Evolutionary conservation across 1,140 invertebrate species (phyloP), one percentile per base, ranked within the genome.

Genomic region (Papilio xuthus): DNA sequence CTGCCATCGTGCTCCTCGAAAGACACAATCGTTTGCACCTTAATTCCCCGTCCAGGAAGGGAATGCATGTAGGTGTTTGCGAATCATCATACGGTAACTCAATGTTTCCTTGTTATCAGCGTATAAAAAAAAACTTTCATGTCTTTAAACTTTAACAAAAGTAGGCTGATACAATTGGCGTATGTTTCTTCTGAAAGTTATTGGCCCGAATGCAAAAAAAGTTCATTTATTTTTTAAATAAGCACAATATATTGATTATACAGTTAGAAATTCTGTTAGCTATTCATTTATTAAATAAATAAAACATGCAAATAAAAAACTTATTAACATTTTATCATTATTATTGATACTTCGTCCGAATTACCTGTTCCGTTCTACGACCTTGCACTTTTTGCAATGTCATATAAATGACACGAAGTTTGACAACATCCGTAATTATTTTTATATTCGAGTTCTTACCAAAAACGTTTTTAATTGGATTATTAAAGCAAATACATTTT

Each of bases 351-450:
- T 67, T 23, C 10, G 4, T 60, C 28, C 26, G 26, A 28, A 26
- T 67, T 67, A 67, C 60, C 60, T 28, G 60, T 67, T 67, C 60
- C 60, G 60, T 67, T 67, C 26, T 28, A 32, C 60, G 60, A 28
- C 60, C 60, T 67, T 67, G 60, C 60, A 67, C 60, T 67, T 67
- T 67, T 67, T 67, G 60, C 60, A 67, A 67, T 67, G 60, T 67
- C 60, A 67, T 67, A 32, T 67, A 28, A 67, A 67, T 67, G 60
- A 67, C 60, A 26, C 56, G 23, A 32, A 26, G 60, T 67, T 67
- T 67, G 60, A 28, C 60, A 67, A 67, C 60, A 67, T 67, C 26
- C 60, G 60, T 67, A 67, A 28, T 67, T 15, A 28, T 67, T 67
- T 67, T 67, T 67, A 67, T 67, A 67, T 60, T 60, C 56, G 26